Percentiles rank a stretch among this genome's conserved stretches.
phyloP scores from a whole-genome alignment of 2,797 vertebrate genomes.

The Distichodus sexfasciatus region DNA sequence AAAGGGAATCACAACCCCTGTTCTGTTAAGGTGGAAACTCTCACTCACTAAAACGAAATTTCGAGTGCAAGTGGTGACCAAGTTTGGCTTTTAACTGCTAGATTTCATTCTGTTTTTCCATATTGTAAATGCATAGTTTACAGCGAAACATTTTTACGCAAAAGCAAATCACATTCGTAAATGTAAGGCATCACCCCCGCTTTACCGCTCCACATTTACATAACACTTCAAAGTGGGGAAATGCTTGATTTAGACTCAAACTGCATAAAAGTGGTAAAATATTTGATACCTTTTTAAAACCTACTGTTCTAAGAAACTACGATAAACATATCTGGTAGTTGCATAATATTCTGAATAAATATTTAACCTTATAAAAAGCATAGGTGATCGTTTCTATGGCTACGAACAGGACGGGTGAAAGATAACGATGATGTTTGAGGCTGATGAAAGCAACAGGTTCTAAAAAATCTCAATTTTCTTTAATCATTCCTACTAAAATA shows the following conservation, averaged over 20 bases:
- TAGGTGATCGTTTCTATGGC: slow-evolving; percentile 45
- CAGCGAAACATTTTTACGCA: slow-evolving; percentile 40
- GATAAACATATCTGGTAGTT: slow-evolving; percentile 23
- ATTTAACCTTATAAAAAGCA: background rate
- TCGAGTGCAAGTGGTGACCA: background rate
- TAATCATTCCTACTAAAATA: no score
- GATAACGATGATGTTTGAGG: background rate
- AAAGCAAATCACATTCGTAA: slow-evolving; percentile 57
- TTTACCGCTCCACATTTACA: no score
- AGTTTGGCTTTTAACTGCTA: no score
- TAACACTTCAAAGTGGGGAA: no score
- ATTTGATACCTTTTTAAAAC: slow-evolving; percentile 32
- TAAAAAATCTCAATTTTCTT: no score
- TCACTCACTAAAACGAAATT: slow-evolving; percentile 27
- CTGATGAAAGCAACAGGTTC: no score
- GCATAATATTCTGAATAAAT: slow-evolving; percentile 33
- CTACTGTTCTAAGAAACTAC: background rate
- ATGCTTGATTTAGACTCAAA: no score
- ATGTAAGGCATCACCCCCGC: background rate
- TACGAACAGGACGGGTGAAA: slow-evolving; percentile 44
- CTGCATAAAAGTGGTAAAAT: no score
- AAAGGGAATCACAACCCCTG: background rate
- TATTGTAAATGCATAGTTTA: slow-evolving; percentile 58
- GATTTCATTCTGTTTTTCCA: no score
- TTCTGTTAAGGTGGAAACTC: background rate